Percentiles rank a stretch among this genome's conserved stretches.
These are phyloP conservation scores for Parnassius apollo DNA, from an alignment of 2,888 invertebrate genomes.

Conservation along the genomic window DNA sequence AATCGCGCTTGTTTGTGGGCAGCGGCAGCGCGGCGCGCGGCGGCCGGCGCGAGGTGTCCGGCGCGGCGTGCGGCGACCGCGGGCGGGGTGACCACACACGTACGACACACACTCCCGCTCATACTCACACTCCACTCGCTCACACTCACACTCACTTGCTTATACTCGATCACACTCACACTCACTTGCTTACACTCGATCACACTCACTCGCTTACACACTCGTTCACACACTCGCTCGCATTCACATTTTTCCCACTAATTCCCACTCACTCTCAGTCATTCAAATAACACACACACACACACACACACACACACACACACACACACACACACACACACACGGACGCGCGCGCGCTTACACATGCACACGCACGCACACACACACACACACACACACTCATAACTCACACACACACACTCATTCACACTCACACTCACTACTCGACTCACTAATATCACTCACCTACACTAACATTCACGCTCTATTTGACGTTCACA, in stretches of 20 bases:
- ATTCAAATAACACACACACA: too few species aligned
- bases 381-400: constrained; percentile 24
- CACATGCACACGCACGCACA: background rate
- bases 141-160: constrained; percentile 25
- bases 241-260: too few species aligned
- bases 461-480: too few species aligned
- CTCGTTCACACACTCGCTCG: background rate
- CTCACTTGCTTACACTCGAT: too few species aligned
- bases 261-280: background rate
- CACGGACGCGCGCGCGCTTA: too few species aligned
- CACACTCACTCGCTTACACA: too few species aligned
- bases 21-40: constrained; percentile 14
- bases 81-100: constrained; percentile 28
- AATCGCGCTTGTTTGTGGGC: constrained; percentile 12
- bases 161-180: background rate
- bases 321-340: background rate
- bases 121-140: background rate
- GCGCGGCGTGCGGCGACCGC: background rate
- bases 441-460: too few species aligned
- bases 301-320: background rate
- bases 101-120: constrained; percentile 6
- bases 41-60: constrained; percentile 12
- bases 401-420: too few species aligned
- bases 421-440: too few species aligned
- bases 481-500: too few species aligned